Evolutionary conservation across 1,140 invertebrate genomes (phyloP), one percentile per base, ranked within the genome.

Genomic region (Triops longicaudatus): DNA sequence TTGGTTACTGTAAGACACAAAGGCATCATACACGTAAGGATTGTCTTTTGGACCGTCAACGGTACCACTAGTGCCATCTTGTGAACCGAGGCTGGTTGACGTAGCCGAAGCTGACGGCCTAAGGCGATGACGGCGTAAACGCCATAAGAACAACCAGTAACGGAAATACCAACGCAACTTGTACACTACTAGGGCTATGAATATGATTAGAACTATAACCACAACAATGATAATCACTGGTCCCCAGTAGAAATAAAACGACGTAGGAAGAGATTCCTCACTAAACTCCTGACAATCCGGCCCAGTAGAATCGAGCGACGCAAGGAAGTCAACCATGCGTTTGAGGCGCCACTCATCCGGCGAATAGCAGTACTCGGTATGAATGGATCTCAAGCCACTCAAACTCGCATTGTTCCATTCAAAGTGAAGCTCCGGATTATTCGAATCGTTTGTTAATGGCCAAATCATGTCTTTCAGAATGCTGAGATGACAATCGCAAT

Each of bases 1-100:
- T 79, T 89, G 86, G 75, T 85, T 87, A 79, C 88, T 88, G 80
- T 91, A 91, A 0, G 88, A 89, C 4, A 91, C 86, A 80, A 90
- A 91, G 1, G 89, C 89, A 79, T 91, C 90, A 80, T 88, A 91
- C 74, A 84, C 83, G 76, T 86, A 89, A 27, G 82, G 80, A 14
- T 72, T 26, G 26, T 71, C 75, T 26, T 78, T 63, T 0, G 44
- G 72, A 12, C 74, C 63, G 31, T 42, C 73, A 4, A 43, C 42
- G 17, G n/a, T 72, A 73, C 50, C 12, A 7, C 73, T 37, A 7
- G 31, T 37, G 31, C 31, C 31, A 37, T 37, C 31, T 37, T 37
- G 31, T 7, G 31, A 37, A 22, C 37, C 28, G 27, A 74, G 37
- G 14, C 44, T 43, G 26, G 50, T 17, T 7, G 50, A 63, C 14